Conservation (phyloP, 2,113 vertebrate species). For the Nycticryphes semicollaris region DNA sequence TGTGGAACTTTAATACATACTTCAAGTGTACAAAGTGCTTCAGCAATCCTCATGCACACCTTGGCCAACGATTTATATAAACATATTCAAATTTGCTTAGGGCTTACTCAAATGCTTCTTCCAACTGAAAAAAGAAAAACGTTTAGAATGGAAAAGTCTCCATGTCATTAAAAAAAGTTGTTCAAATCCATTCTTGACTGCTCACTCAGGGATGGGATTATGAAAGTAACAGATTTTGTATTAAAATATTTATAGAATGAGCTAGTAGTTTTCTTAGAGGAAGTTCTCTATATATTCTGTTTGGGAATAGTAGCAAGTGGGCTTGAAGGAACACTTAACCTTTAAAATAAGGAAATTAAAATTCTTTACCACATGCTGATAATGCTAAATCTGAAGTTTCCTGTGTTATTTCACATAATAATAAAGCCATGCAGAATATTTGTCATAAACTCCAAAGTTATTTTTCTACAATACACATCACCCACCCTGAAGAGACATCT, state of each 20-base stretch:
- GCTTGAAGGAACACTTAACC: conserved; percentile 61
- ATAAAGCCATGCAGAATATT: conserved; percentile 32
- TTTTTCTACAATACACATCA: not conserved
- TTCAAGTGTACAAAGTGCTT: not conserved
- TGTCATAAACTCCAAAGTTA: not conserved
- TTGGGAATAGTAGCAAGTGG: not conserved
- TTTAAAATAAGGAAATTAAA: conserved; percentile 55
- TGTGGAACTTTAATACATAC: not conserved
- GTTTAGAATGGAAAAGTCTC: not conserved
- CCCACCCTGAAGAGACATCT: not conserved
- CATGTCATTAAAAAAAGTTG: not conserved
- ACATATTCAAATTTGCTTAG: not conserved
- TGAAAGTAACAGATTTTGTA: not conserved
- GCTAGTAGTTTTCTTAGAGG: conserved; percentile 20
- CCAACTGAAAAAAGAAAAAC: not conserved
- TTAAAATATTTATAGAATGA: conserved; percentile 35
- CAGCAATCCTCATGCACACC: not conserved
- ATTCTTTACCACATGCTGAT: not conserved
- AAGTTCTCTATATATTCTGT: conserved; percentile 11
- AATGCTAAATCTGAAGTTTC: conserved; percentile 31
- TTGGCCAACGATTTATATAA: not conserved
- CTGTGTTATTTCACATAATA: conserved; percentile 38
- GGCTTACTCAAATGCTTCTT: not conserved
- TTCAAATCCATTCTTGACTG: not conserved
- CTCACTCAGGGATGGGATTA: not conserved